These are phyloP conservation scores for Mesorhabditis sp. DNA, from an alignment of 2,888 invertebrate species.

Conservation along the genomic window DNA sequence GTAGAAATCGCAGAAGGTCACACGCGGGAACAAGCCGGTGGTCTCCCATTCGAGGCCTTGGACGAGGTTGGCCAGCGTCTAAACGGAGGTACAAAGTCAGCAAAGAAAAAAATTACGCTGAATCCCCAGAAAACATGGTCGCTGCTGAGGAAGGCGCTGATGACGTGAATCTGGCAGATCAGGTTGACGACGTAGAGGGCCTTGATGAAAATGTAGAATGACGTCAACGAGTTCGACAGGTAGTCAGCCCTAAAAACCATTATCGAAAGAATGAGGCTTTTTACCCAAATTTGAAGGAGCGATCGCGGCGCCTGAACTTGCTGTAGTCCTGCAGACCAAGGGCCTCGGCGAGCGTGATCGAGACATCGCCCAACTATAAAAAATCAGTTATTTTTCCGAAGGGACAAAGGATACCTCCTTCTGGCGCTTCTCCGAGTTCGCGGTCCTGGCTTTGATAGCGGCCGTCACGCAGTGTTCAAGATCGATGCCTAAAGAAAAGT, in stretches of 20 bases:
- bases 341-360: background rate
- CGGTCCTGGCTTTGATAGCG: background rate
- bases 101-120: background rate
- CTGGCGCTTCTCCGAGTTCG: background rate
- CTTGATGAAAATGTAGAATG: background rate
- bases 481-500: background rate
- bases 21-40: slow-evolving; percentile 5
- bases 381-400: background rate
- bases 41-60: background rate
- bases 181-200: slow-evolving; percentile 1
- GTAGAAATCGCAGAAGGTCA: background rate
- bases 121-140: slow-evolving; percentile 1
- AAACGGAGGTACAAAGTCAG: background rate
- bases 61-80: background rate
- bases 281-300: background rate
- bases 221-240: background rate
- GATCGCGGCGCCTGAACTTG: background rate
- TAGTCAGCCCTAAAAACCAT: background rate
- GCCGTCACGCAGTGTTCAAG: background rate
- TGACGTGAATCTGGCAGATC: background rate
- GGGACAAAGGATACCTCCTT: background rate
- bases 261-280: too few relatives aligned
- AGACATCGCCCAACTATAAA: background rate
- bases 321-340: background rate
- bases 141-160: background rate